Evolutionary conservation across 2,113 vertebrate genomes (phyloP).

Genomic region (Vanacampus margaritifer): DNA sequence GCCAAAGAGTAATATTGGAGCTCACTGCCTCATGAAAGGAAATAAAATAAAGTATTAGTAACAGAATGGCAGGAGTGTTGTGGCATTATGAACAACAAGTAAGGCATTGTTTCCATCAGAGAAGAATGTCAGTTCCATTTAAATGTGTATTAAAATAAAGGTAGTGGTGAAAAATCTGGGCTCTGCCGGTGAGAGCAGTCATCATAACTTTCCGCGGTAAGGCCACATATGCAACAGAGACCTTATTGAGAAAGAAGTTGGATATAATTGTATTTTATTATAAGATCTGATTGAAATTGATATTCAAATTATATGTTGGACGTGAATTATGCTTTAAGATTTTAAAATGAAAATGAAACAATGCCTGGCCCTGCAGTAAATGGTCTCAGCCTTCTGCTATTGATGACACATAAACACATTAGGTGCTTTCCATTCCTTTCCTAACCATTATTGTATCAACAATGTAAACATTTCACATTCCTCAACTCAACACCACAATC

Average conservation of each 20-base stretch:
- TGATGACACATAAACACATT: neutral
- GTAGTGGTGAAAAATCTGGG: neutral
- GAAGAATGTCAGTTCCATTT: neutral
- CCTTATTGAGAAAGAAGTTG: neutral
- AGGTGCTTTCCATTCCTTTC: neutral
- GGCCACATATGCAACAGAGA: neutral
- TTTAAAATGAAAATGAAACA: neutral
- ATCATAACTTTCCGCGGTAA: neutral
- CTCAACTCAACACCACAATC: neutral
- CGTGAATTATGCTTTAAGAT: neutral
- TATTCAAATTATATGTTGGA: neutral
- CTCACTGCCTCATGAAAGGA: conserved; percentile 5
- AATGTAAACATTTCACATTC: neutral
- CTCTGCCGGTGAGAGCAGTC: neutral
- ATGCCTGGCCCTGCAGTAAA: neutral
- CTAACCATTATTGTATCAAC: neutral
- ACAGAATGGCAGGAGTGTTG: conserved; percentile 12
- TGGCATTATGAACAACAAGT: conserved; percentile 19
- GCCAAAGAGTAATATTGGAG: conserved; percentile 11
- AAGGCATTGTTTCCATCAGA: conserved; percentile 18
- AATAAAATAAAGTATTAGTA: neutral
- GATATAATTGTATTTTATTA: neutral
- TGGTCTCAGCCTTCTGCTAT: neutral
- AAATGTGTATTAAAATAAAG: neutral
- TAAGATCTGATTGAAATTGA: neutral